Evolutionary conservation across 2,888 invertebrate species (phyloP), one percentile per base, ranked within the genome.

Genomic region (Flexamia atlantica): DNA sequence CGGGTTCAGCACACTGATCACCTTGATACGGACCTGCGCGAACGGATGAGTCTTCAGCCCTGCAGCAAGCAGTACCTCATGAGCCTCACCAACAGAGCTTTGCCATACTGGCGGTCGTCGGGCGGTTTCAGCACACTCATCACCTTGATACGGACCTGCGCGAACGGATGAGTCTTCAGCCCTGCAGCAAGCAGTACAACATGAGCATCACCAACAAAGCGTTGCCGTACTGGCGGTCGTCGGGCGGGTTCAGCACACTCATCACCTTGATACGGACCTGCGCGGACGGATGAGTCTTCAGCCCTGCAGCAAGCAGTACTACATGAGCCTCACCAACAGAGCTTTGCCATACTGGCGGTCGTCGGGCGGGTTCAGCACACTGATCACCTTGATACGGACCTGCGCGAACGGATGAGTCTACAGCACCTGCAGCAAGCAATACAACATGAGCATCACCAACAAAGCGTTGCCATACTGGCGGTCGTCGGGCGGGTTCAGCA

Each of bases 31-130:
- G 4, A 92, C 90, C 85, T 90, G 89, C 53, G 91, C 90, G 86
- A 92, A 93, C 9, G 94, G 94, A 89, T 94, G 90, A 17, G 93
- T 93, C 83, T 90, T 90, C 72, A 94, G 90, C 7, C 93, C 84
- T 91, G 64, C 64, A 30, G 20, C 17, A 10, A 83, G 57, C 42
- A 83, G 60, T n/a, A n/a, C 9, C 57, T 53, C 57, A 60, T 74
- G 36, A 83, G 53, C 12, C 74, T 20, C 3, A 83, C 72, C 3
- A 83, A 60, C 36, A 74, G 74, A 57, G 57, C 50, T 46, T 74
- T 83, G 23, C 74, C 83, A 30, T 72, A 83, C 32, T 72, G 74
- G 5, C 40, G 42, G n/a, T 70, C 74, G 20, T 83, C 83, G 20
- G 72, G 53, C 23, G 72, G 40, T 25, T 57, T 74, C 50, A 84